A percentile compares a stretch with the other conserved stretches of the same genome.
These are phyloP conservation scores for Oscheius onirici DNA, from an alignment of 2,888 invertebrate genomes.

Conservation along the genomic window DNA sequence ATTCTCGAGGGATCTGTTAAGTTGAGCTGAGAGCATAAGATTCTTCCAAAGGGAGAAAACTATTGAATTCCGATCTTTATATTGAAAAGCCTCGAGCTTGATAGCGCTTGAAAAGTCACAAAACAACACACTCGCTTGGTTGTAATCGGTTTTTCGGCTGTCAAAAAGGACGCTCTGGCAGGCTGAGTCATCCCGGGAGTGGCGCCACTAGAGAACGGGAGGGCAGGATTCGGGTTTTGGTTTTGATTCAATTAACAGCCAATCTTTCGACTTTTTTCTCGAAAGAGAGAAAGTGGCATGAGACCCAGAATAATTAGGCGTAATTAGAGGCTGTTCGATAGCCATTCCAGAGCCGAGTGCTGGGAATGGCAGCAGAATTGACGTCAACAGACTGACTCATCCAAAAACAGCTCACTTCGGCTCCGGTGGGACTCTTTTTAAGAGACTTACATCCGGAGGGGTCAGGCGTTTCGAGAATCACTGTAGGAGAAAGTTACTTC, in stretches of 20 bases:
- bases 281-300: background rate
- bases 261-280: too few relatives aligned
- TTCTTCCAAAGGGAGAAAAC: too few relatives aligned
- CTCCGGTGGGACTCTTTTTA: slow-evolving; percentile 3
- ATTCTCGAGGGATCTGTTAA: background rate
- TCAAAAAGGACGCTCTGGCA: slow-evolving; percentile 14
- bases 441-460: too few relatives aligned
- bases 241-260: too few relatives aligned
- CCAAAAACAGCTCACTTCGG: slow-evolving; percentile 15
- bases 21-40: background rate
- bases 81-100: too few relatives aligned
- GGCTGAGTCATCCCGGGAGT: slow-evolving; percentile 19
- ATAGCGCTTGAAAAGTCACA: too few relatives aligned
- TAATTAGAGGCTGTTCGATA: slow-evolving; percentile 18
- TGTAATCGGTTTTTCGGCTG: slow-evolving; percentile 25
- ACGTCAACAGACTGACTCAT: slow-evolving; percentile 1
- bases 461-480: too few relatives aligned
- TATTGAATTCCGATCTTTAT: too few relatives aligned
- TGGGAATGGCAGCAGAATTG: slow-evolving; percentile 5
- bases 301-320: slow-evolving; percentile 5
- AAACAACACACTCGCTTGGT: background rate
- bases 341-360: background rate
- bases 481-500: too few relatives aligned
- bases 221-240: too few relatives aligned
- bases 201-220: background rate